phyloP scores from a whole-genome alignment of 2,797 vertebrate species.

The Syncerus caffer region DNA sequence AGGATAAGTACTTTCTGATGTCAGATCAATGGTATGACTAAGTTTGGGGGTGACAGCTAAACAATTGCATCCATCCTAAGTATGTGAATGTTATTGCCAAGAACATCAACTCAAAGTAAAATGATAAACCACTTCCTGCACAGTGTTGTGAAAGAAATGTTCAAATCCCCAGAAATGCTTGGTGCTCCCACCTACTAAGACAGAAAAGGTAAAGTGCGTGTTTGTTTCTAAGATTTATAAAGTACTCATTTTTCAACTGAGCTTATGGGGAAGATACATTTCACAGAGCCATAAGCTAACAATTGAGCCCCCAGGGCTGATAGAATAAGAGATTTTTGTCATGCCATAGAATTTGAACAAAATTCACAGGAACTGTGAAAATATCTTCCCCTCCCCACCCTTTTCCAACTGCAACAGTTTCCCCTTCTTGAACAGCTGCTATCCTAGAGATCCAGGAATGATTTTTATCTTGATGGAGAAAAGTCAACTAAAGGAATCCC shows the following conservation, averaged over 20 bases:
- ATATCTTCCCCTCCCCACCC: not conserved
- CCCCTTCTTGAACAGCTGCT: slow-evolving; percentile 5
- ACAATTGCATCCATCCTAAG: slow-evolving; percentile 57
- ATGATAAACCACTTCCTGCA: slow-evolving; percentile 60
- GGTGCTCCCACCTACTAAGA: slow-evolving; percentile 51
- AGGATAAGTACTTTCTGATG: slow-evolving; percentile 73
- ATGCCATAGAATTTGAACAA: slow-evolving; percentile 21
- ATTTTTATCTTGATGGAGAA: slow-evolving; percentile 25
- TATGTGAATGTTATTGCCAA: slow-evolving; percentile 65
- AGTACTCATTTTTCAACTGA: slow-evolving; percentile 48
- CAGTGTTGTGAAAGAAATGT: slow-evolving; percentile 63
- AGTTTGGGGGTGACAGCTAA: slow-evolving; percentile 74
- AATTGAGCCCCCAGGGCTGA: slow-evolving; percentile 1
- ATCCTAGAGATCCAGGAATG: not conserved
- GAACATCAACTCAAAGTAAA: slow-evolving; percentile 72
- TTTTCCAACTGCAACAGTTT: slow-evolving; percentile 11
- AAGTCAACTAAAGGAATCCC: slow-evolving; percentile 13
- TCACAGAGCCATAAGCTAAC: slow-evolving; percentile 45
- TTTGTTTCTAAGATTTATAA: slow-evolving; percentile 61
- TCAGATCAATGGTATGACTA: slow-evolving; percentile 75
- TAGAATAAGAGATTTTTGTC: slow-evolving; percentile 48
- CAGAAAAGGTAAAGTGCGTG: slow-evolving; percentile 36
- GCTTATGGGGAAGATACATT: slow-evolving; percentile 29
- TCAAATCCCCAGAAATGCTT: slow-evolving; percentile 53
- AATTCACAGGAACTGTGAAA: slow-evolving; percentile 21